Base-by-base conservation (phyloP, 1,140 invertebrate species). In the Daktulosphaira vitifoliae region DNA sequence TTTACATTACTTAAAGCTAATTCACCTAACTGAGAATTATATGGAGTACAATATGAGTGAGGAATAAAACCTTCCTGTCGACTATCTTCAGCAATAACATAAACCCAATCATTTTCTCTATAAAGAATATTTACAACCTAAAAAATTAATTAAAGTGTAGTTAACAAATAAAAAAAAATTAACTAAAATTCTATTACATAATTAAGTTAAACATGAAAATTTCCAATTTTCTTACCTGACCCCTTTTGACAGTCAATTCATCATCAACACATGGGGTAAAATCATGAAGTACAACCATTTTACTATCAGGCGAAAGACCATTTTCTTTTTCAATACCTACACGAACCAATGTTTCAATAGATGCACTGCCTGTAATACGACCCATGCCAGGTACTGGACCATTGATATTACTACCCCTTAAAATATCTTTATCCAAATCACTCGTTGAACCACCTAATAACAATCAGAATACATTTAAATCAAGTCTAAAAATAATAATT, bases 21-120 rank as follows among this genome's bases (percentile, higher is more conserved):
- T 65, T 88, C 87, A 15, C 85, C 85, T 68, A 89, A 76, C 33
- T 83, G 81, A 38, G 85, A 87, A 39, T 84, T 85, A 72, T 86
- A 91, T 0, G 90, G 88, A 1, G 89, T 87, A 75, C 90, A 93
- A 74, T 95, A 95, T 0, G 90, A 92, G 73, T 92, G 88, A 9
- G 93, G 93, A 69, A 96, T 93, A 71, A 96, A 97, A 1, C 93
- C 93, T 77, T 96, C 92, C 74, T 88, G 83, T 62, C 89, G 78
- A 26, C 87, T 88, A 66, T 90, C 88, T 50, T 90, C 88, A 2
- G 89, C 85, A 73, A 95, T 92, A 0, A 96, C 90, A 78, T 96
- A 96, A 1, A 94, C 89, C 93, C 93, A 96, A 72, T 96, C 93
- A 74, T 96, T 95, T 74, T 96, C 92, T 70, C 91, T 80, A 74